phyloP scores from a whole-genome alignment of 2,888 invertebrate genomes.

The Amphimallon solstitiale region DNA sequence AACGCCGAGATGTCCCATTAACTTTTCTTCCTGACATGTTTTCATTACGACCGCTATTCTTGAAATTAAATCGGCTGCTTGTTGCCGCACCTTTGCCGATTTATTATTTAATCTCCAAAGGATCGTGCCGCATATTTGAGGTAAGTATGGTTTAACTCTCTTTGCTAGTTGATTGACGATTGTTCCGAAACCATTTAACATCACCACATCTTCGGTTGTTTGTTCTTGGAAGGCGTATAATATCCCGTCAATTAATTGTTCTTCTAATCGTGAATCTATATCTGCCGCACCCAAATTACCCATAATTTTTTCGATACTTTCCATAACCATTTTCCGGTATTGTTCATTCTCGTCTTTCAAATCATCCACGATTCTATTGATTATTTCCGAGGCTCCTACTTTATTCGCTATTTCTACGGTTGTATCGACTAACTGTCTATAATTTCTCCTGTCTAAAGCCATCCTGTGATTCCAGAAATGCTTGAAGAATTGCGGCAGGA shows the following conservation, averaged over 20 bases:
- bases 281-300: constrained; percentile 97
- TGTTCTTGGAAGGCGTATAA: constrained; percentile 99
- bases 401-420: constrained; percentile 99
- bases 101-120: constrained; percentile 99
- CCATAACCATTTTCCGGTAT: constrained; percentile 99
- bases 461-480: constrained; percentile 99
- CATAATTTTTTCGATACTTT: constrained; percentile 99
- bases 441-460: constrained; percentile 98
- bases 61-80: constrained; percentile 98
- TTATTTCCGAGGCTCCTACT: constrained; percentile 99
- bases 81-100: constrained; percentile 98
- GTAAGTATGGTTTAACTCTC: constrained; percentile 97
- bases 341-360: constrained; percentile 99
- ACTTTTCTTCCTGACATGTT: constrained; percentile 98
- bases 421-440: constrained; percentile 97
- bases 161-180: constrained; percentile 98
- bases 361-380: constrained; percentile 98
- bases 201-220: constrained; percentile 99
- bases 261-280: constrained; percentile 97
- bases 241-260: constrained; percentile 99
- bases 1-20: constrained; percentile 99
- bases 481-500: constrained; percentile 97
- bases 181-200: constrained; percentile 99
- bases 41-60: constrained; percentile 99
- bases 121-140: constrained; percentile 99